A percentile compares a stretch with the other conserved stretches of the same genome.
These are phyloP conservation scores for Spilosoma lubricipeda DNA, from an alignment of 2,888 invertebrate genomes.

Conservation along the genomic window DNA sequence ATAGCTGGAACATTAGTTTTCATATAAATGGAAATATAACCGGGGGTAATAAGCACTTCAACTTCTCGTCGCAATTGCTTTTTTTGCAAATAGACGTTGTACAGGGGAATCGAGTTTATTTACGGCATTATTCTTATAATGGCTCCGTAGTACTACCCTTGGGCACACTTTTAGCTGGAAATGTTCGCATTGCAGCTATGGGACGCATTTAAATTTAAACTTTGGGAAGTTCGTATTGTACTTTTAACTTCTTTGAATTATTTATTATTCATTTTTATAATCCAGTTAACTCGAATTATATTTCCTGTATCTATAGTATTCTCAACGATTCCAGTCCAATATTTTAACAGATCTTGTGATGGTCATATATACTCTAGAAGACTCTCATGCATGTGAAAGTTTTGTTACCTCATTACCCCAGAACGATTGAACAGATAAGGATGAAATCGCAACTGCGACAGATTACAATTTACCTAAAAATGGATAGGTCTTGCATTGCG, in stretches of 20 bases:
- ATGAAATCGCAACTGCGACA: background rate
- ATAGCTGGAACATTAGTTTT: constrained; percentile 54
- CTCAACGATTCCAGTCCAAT: background rate
- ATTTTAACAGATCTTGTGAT: background rate
- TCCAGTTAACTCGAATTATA: constrained; percentile 19
- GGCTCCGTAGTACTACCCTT: constrained; percentile 66
- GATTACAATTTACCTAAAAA: background rate
- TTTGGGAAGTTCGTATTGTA: constrained; percentile 64
- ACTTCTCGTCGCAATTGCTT: constrained; percentile 55
- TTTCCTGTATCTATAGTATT: background rate
- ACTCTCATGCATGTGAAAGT: background rate
- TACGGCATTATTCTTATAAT: constrained; percentile 77
- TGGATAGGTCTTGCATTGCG: background rate
- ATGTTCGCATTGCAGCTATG: constrained; percentile 78
- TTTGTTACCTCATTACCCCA: background rate
- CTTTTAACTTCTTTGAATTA: constrained; percentile 60
- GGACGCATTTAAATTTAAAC: constrained; percentile 81
- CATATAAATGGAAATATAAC: constrained; percentile 58
- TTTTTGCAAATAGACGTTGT: constrained; percentile 62
- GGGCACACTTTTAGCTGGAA: constrained; percentile 76
- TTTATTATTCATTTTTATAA: constrained; percentile 59
- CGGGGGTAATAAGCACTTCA: constrained; percentile 54
- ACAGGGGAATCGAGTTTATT: constrained; percentile 67
- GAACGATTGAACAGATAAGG: background rate
- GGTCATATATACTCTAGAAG: background rate